phyloP scores from a whole-genome alignment of 2,797 vertebrate species.

The Helarctos malayanus region DNA sequence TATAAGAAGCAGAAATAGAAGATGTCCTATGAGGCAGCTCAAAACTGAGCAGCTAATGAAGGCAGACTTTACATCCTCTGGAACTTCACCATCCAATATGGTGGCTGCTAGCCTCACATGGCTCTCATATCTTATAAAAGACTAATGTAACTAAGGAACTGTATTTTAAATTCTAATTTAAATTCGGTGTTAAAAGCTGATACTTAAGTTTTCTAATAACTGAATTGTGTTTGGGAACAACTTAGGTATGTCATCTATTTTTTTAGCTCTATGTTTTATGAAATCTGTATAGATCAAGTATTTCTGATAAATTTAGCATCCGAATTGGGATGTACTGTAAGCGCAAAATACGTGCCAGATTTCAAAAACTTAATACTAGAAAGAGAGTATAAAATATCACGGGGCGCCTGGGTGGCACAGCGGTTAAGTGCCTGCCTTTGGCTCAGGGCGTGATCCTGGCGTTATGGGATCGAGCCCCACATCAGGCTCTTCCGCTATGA shows the following conservation, averaged over 20 bases:
- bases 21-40: not conserved
- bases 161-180: constrained; percentile 13
- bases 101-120: no score
- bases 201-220: not conserved
- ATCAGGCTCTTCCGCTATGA: no score
- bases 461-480: no score
- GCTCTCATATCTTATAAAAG: not conserved
- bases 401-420: no score
- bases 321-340: not conserved
- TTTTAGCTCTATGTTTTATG: not conserved
- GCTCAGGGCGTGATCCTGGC: no score
- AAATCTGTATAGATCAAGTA: not conserved
- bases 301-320: constrained; percentile 18
- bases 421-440: no score
- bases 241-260: not conserved
- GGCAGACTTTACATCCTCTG: not conserved
- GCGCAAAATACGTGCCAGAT: not conserved
- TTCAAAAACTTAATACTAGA: not conserved
- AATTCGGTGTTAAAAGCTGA: not conserved
- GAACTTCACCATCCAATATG: rapidly evolving
- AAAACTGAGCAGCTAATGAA: not conserved
- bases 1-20: not conserved
- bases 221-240: not conserved
- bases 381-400: not conserved
- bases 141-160: not conserved